Conservation (phyloP, 2,113 vertebrate species). For the Neolamprologus caudopunctatus region DNA sequence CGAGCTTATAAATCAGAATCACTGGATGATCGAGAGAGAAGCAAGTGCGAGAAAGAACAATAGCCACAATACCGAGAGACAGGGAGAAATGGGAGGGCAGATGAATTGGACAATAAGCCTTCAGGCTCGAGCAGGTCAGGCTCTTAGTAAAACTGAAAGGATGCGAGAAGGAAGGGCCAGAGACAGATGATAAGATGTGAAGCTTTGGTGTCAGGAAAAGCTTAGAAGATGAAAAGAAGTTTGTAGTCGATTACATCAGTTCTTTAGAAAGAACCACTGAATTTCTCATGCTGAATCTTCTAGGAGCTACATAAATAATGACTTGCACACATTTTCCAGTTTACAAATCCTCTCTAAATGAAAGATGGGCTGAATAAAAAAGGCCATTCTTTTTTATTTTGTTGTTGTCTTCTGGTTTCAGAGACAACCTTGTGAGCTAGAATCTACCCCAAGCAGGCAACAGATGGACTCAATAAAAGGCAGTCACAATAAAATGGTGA, state of each 20-base stretch:
- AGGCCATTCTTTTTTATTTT: not conserved
- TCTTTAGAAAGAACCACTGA: not conserved
- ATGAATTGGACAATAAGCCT: constrained; percentile 48
- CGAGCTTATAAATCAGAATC: constrained; percentile 45
- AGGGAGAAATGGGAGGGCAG: constrained; percentile 24
- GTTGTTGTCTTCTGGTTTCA: not conserved
- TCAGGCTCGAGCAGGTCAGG: constrained; percentile 6
- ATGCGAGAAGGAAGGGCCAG: not conserved
- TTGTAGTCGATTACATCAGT: not conserved
- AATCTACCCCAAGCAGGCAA: not conserved
- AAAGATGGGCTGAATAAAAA: not conserved
- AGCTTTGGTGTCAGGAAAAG: not conserved
- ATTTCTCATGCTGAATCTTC: not conserved
- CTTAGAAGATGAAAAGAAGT: not conserved
- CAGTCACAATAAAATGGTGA: not conserved
- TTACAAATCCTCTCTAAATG: not conserved
- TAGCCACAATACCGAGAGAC: constrained; percentile 10
- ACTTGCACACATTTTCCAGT: not conserved
- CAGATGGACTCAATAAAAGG: not conserved
- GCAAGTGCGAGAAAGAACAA: constrained; percentile 13
- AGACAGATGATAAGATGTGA: not conserved
- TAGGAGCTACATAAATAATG: not conserved
- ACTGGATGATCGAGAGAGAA: not conserved
- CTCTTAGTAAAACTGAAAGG: not conserved
- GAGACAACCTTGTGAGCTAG: not conserved